Base-by-base conservation (phyloP, 2,888 invertebrate genomes). In the Coecobrya sp. region DNA sequence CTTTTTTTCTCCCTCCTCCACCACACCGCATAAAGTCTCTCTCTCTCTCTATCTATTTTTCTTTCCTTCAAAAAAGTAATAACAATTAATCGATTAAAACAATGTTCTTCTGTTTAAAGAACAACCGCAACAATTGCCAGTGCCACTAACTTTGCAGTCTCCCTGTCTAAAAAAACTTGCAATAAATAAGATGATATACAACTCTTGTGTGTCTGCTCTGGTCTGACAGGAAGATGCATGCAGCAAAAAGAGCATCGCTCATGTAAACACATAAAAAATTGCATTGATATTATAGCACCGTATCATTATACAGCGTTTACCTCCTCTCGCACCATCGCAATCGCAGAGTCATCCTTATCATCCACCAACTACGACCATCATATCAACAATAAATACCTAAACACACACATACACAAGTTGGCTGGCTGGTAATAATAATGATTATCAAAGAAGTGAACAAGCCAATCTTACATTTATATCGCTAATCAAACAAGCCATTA, bases 401-500 rank as follows among this genome's bases (percentile, higher is more conserved):
- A 55, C 27, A 79, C 52, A 81, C 10, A 59, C 81, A 55, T 36
- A 52, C 52, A 79, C 52, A 52, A 42, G 42, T 8, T 49, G 22
- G 30, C 52, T 79, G 27, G 52, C 55, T 59, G 7, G 55, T 86
- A 73, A 86, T 86, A 86, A 86, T 85, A 68, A 85, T 86, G 73
- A 70, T 86, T 73, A 73, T 86, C 81, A 81, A 59, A 81, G 81
- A 81, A 81, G 81, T 59, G 81, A 81, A 81, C 86, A 81, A 81
- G 81, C 81, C 81, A 85, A 90, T 90, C 90, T 90, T 76, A 85
- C 90, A 90, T 90, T 90, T 76, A 90, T 91, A 91, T 91, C 91
- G 81, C 91, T 91, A 91, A 91, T 91, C 91, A 91, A 91, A 91
- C 91, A 91, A 91, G 85, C 91, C 86, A 91, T 91, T 91, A 91